These are phyloP conservation scores for Temnothorax longispinosus DNA, from an alignment of 1,140 invertebrate species.

Conservation along the genomic window DNA sequence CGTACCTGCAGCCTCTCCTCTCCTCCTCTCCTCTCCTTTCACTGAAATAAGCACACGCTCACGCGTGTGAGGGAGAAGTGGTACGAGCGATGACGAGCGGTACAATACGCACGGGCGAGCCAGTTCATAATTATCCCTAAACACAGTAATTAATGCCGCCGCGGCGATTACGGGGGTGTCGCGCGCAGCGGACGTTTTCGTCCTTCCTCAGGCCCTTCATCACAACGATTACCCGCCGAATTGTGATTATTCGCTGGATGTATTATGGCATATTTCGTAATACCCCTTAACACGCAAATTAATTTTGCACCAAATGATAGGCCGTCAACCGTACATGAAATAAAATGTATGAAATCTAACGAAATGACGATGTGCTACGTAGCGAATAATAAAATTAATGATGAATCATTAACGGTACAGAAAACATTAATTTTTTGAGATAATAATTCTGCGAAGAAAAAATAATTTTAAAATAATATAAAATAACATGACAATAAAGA, in stretches of 20 bases:
- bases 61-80: constrained; percentile 19
- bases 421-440: background rate
- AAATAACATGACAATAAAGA: background rate
- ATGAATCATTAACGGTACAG: background rate
- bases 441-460: background rate
- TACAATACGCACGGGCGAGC: constrained; percentile 64
- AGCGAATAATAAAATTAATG: background rate
- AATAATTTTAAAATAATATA: background rate
- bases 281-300: constrained; percentile 63
- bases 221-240: constrained; percentile 69
- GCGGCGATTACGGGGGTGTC: constrained; percentile 76
- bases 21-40: background rate
- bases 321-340: background rate
- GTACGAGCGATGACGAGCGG: constrained; percentile 48
- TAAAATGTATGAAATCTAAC: constrained; percentile 24
- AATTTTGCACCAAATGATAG: constrained; percentile 64
- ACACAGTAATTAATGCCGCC: constrained; percentile 80
- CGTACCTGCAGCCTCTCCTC: constrained; percentile 45
- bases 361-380: background rate
- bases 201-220: constrained; percentile 72
- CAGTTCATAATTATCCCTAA: constrained; percentile 78
- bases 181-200: constrained; percentile 71
- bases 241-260: constrained; percentile 69
- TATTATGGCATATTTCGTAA: constrained; percentile 50
- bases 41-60: constrained; percentile 41